Base-by-base conservation (phyloP, 2,888 invertebrate species). In the Atethmia centrago region DNA sequence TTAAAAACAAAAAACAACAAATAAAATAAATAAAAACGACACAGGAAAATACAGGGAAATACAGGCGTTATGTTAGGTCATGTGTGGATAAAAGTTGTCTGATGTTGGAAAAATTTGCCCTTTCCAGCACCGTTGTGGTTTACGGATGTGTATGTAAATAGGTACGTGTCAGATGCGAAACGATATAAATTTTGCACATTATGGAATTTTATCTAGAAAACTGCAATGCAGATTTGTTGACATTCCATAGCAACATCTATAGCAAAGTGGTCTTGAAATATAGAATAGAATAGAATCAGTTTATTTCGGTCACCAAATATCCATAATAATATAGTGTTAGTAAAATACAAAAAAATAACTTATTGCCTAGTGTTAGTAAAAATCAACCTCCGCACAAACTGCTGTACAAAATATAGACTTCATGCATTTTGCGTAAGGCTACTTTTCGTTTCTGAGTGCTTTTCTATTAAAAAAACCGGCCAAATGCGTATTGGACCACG, bases 141-240 rank as follows among this genome's bases (percentile, higher is more conserved):
- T 8, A 51, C 8, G 10, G 0, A 49, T 51, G 2, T 69, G 21
- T 12, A 10, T 5, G 12, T 10, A 28, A 21, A 3, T 49, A 14
- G 8, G 21, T 14, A 36, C 10, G 25, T 69, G 25, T 31, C 42
- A 10, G 8, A n/a, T 72, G 47, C 51, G 12, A 45, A 25, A 31
- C 28, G 45, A 45, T 45, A 55, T 53, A 53, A 42, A 51, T 25
- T 42, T 71, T 31, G n/a, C 42, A 28, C 16, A 36, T 19, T 19
- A 9, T 47, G 36, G 19, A 36, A 73, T 56, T 40, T 63, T 74
- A 74, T 67, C 66, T 59, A 47, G 36, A 66, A 49, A 66, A 74
- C 75, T 74, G 75, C 75, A 74, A n/a, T 59, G 75, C 66, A 74
- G 74, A 74, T 74, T 74, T 40, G 36, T 74, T 59, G 45, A 47